Base-by-base conservation (phyloP, 2,113 vertebrate genomes). In the Carassius gibelio region DNA sequence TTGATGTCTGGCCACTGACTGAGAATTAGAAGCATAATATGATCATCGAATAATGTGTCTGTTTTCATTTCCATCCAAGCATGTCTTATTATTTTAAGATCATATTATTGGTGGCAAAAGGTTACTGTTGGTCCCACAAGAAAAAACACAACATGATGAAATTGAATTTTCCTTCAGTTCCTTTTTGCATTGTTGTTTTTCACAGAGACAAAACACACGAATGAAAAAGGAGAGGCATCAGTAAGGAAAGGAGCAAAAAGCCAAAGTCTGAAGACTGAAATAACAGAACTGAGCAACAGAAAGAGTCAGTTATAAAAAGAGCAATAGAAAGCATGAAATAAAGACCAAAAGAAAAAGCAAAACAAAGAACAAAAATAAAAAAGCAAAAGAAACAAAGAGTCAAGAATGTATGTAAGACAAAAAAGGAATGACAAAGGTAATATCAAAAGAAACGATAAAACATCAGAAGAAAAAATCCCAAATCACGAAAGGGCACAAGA, bases 171-270 rank as follows among this genome's bases (percentile, higher is more conserved):
- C 80, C 78, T 19, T 26, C 69, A 75, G 36, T 82, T 82, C n/a
- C 48, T 14, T 14, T 8, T 57, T 75, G 50, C 78, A 75, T 42
- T 52, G 77, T 52, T 80, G 57, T 42, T 26, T 75, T 66, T 81
- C 59, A 75, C 17, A 71, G 17, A 8, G 42, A 50, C 4, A 19
- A 48, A 48, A 11, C 10, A 11, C 0, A 1, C 26, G 2, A 8
- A 23, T 14, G 11, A 64, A 17, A 23, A 72, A 55, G 21, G 69
- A 78, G 13, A 69, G 30, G 30, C 36, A 26, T 30, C 6, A 62
- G 86, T 87, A 86, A 74, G 83, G 14, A 71, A 69, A 38, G 3
- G 3, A 69, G 30, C 17, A 71, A 38, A 69, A 71, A 13, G 68
- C 68, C n/a, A 42, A 42, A 42, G 34, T 21, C 3, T 42, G 36